Conservation (phyloP, 2,113 vertebrate species). For the Mormyrus iriodes region DNA sequence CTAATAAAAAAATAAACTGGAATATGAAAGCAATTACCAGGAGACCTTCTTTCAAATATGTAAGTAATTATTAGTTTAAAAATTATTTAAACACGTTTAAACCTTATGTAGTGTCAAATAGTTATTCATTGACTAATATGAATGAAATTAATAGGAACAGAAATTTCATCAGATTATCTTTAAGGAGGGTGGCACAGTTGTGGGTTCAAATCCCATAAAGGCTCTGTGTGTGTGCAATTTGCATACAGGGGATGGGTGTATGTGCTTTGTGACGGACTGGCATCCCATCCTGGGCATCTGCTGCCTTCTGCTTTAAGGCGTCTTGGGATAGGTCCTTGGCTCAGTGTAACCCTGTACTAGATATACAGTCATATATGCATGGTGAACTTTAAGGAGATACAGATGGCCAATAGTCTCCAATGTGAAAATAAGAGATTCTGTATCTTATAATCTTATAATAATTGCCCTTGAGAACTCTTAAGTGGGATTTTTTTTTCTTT, state of each 20-base stretch:
- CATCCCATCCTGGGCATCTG: not conserved
- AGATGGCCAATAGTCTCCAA: not conserved
- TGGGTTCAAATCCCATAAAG: not conserved
- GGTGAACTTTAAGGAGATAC: not conserved
- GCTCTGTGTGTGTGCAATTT: not conserved
- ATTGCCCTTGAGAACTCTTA: not conserved
- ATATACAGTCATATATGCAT: not conserved
- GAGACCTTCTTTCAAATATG: not conserved
- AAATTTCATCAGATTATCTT: not conserved
- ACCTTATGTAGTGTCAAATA: not conserved
- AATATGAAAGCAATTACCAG: not conserved
- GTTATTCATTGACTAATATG: not conserved
- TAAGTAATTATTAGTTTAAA: constrained; percentile 11
- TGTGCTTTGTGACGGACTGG: not conserved
- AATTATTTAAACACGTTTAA: not conserved
- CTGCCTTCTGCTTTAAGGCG: not conserved
- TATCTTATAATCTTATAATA: not conserved
- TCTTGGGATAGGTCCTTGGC: not conserved
- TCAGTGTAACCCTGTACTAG: not conserved
- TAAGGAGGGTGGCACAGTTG: not conserved
- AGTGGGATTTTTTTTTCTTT: not conserved
- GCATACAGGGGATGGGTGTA: not conserved
- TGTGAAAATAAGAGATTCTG: not conserved
- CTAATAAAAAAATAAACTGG: not conserved
- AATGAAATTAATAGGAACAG: not conserved